Percentiles rank a stretch among this genome's conserved stretches.
phyloP scores from a whole-genome alignment of 2,797 vertebrate species.

The Synanceia verrucosa region DNA sequence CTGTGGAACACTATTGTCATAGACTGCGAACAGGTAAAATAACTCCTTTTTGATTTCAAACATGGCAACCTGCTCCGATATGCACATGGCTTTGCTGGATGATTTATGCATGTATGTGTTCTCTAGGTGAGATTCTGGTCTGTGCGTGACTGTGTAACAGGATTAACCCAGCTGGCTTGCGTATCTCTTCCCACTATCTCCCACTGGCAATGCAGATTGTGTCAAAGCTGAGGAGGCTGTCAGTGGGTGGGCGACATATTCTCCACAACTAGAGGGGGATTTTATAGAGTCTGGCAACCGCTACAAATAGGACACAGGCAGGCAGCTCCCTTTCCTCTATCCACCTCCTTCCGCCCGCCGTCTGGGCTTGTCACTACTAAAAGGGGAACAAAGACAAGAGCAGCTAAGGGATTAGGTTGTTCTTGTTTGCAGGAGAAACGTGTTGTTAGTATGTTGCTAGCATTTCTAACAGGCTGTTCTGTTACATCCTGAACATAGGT shows the following conservation, averaged over 20 bases:
- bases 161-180: slow-evolving; percentile 73
- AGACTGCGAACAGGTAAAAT: background rate
- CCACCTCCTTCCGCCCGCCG: slow-evolving; percentile 56
- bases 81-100: slow-evolving; percentile 36
- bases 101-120: slow-evolving; percentile 56
- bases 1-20: background rate
- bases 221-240: slow-evolving; percentile 70
- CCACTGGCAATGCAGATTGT: slow-evolving; percentile 68
- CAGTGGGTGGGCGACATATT: slow-evolving; percentile 74
- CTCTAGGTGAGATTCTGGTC: slow-evolving; percentile 60
- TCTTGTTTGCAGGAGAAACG: slow-evolving; percentile 54
- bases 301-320: slow-evolving; percentile 73
- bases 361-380: slow-evolving; percentile 71
- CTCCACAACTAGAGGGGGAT: slow-evolving; percentile 72
- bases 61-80: slow-evolving; percentile 2
- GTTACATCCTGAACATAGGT: slow-evolving; percentile 24
- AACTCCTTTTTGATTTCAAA: background rate
- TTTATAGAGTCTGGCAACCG: slow-evolving; percentile 78
- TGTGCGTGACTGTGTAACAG: slow-evolving; percentile 70
- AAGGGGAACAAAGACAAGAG: slow-evolving; percentile 64
- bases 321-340: slow-evolving; percentile 61
- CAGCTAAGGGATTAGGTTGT: slow-evolving; percentile 59
- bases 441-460: slow-evolving; percentile 53
- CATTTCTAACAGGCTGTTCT: slow-evolving; percentile 45
- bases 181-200: slow-evolving; percentile 73